phyloP scores from a whole-genome alignment of 2,113 vertebrate species.

The Alces alces region DNA sequence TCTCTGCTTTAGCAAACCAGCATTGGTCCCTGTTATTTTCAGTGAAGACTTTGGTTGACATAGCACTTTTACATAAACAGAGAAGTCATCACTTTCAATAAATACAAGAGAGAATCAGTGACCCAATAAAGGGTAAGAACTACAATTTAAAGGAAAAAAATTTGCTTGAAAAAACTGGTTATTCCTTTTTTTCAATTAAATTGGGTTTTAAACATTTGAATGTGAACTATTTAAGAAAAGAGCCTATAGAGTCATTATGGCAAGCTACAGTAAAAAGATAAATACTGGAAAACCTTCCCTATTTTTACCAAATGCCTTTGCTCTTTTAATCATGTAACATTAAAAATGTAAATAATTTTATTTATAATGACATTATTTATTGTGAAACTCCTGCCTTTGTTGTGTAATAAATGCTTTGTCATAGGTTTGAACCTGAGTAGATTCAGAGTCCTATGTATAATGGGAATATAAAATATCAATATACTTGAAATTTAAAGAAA shows the following conservation, averaged over 20 bases:
- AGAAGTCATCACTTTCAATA: neutral
- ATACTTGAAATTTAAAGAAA: conserved; percentile 7
- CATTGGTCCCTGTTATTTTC: neutral
- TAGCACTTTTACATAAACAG: neutral
- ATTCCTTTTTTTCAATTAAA: neutral
- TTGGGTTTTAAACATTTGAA: neutral
- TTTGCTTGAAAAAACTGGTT: neutral
- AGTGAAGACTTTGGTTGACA: neutral
- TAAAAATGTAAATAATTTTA: conserved; percentile 19
- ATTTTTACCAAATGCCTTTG: neutral
- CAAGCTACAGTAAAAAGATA: neutral
- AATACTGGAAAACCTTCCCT: neutral
- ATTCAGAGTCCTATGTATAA: neutral
- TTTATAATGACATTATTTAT: neutral
- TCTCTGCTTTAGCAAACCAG: neutral
- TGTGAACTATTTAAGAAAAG: neutral
- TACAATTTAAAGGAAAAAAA: neutral
- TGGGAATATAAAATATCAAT: neutral
- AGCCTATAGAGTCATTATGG: neutral
- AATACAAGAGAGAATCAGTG: neutral
- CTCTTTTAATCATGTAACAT: conserved; percentile 23
- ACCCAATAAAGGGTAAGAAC: neutral
- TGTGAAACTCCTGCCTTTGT: neutral
- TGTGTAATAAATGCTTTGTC: neutral
- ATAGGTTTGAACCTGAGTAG: neutral